A percentile compares a stretch with the other conserved stretches of the same genome.
Conservation (phyloP, 2,888 invertebrate species). For the Patella pellucida region DNA sequence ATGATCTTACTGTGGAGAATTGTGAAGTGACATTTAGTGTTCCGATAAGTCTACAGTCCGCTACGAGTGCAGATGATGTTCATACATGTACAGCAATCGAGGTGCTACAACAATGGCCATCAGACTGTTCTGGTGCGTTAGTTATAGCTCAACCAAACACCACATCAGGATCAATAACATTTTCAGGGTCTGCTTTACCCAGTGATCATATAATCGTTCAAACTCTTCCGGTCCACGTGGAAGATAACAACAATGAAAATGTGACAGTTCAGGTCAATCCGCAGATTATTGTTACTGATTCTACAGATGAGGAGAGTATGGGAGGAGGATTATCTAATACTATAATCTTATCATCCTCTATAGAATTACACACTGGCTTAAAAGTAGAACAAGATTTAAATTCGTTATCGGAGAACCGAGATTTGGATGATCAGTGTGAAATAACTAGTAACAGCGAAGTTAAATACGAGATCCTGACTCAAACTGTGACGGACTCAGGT, state of each 20-base stretch:
- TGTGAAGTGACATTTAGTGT: constrained; percentile 25
- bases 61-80: constrained; percentile 37
- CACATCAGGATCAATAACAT: constrained; percentile 39
- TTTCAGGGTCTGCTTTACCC: constrained; percentile 44
- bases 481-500: not conserved
- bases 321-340: constrained; percentile 16
- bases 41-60: not conserved
- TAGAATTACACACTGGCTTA: not conserved
- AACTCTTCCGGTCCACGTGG: constrained; percentile 47
- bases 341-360: not conserved
- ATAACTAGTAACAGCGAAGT: not conserved
- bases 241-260: constrained; percentile 33
- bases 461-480: not conserved
- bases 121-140: constrained; percentile 46
- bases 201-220: constrained; percentile 69
- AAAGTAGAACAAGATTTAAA: constrained; percentile 7
- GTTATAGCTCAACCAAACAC: constrained; percentile 56
- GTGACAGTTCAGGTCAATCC: constrained; percentile 59
- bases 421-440: not conserved
- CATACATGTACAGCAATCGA: constrained; percentile 59
- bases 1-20: constrained; percentile 23
- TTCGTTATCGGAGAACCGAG: not conserved
- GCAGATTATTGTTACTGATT: constrained; percentile 55
- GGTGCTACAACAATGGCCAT: constrained; percentile 58
- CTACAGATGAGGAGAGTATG: constrained; percentile 33